A percentile compares a stretch with the other conserved stretches of the same genome.
Conservation (phyloP, 2,797 vertebrate genomes). For the Varecia variegata region DNA sequence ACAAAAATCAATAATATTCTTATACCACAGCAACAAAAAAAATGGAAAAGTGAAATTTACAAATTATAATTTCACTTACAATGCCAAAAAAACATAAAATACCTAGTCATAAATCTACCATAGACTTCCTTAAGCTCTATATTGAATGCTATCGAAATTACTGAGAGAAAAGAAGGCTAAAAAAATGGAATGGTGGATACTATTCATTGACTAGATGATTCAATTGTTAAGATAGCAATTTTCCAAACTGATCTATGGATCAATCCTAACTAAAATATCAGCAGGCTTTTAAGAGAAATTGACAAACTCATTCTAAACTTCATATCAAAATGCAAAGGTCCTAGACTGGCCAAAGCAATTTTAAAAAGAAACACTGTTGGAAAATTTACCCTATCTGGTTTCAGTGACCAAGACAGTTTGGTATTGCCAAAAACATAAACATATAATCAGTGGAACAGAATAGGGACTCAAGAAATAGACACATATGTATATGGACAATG, state of each 20-base stretch:
- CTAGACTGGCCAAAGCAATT: not conserved
- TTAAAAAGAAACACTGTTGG: not conserved
- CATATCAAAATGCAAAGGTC: not conserved
- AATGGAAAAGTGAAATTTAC: not conserved
- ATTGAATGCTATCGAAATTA: not conserved
- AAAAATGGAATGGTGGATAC: not conserved
- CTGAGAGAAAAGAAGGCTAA: not conserved
- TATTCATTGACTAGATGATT: not conserved
- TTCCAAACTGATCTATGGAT: not conserved
- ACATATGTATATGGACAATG: not conserved
- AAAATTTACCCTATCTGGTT: not conserved
- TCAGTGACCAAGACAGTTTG: not conserved
- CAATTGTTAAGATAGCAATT: not conserved
- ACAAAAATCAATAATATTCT: not conserved
- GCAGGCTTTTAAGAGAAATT: not conserved
- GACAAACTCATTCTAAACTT: not conserved
- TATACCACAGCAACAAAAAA: not conserved
- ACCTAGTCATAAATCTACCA: not conserved
- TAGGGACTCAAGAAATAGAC: not conserved
- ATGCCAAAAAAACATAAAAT: not conserved
- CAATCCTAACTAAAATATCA: not conserved
- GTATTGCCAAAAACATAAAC: not conserved
- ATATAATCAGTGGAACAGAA: not conserved
- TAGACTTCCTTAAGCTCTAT: not conserved
- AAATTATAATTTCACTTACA: not conserved